Base-by-base conservation (phyloP, 1,140 invertebrate genomes). In the Trichonephila clavipes region DNA sequence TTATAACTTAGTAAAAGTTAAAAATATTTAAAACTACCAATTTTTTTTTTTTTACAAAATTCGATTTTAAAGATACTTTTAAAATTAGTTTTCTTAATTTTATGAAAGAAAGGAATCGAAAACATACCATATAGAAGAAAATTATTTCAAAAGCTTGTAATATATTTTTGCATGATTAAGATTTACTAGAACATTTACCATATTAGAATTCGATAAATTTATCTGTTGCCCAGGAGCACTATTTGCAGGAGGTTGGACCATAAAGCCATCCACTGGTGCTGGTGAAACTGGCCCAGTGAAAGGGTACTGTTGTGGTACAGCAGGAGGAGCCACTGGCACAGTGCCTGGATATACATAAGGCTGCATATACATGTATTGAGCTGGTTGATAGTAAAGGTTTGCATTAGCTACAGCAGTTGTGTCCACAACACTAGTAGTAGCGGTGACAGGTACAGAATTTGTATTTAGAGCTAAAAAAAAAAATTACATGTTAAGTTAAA, bases 351-450 rank as follows among this genome's bases (percentile, higher is more conserved):
- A 93, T 58, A 93, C 59, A 93, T 88, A 93, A 40, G 85, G 85
- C 44, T 88, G 92, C 92, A 93, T 88, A 28, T 93, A 93, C 92
- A 93, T 93, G 51, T 88, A 93, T 58, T 93, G 92, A 28, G 85
- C 8, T 28, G 34, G 85, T 18, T 69, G 92, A 81, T 93, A 88
- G 44, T 88, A 93, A 8, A 88, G 28, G 18, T 12, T 61, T 58
- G 92, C 19, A 83, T 61, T 91, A 10, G 88, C 24, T 51, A 58
- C 69, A 83, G 81, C 81, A 83, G 81, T 40, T 0, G 61, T 21
- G 40, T 89, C 66, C 10, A n/a, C 24, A n/a, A 72, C 88, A 72
- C 34, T 24, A 72, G 51, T 14, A 21, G 72, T 61, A 28, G 44
- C 19, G n/a, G 51, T 62, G 7, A 24, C 69, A 14, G 69, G 66